phyloP scores from a whole-genome alignment of 2,113 vertebrate genomes.

The Neodon shergylaensis region DNA sequence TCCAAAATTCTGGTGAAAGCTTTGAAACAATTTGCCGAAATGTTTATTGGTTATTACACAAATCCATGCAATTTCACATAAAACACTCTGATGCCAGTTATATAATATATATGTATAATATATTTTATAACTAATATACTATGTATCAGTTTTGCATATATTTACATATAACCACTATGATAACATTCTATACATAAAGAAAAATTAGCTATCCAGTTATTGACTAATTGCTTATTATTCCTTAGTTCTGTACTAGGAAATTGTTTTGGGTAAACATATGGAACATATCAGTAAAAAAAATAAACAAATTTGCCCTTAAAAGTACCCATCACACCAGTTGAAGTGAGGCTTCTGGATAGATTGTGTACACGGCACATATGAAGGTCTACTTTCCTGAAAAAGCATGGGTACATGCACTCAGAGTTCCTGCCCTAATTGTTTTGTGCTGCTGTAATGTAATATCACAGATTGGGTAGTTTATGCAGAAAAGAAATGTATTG shows the following conservation, averaged over 20 bases:
- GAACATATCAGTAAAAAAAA: constrained; percentile 1
- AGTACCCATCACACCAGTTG: neutral
- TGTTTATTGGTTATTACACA: neutral
- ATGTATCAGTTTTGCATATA: neutral
- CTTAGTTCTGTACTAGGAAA: neutral
- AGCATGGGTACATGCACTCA: neutral
- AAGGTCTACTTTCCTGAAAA: neutral
- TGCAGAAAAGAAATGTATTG: neutral
- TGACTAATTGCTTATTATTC: neutral
- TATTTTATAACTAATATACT: neutral
- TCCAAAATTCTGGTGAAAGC: constrained; percentile 4
- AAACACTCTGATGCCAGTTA: neutral
- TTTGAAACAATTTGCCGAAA: neutral
- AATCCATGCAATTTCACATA: neutral
- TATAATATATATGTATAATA: neutral
- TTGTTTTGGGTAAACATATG: neutral
- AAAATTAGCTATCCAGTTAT: neutral
- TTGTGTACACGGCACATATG: neutral
- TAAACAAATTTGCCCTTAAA: neutral
- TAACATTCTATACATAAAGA: neutral
- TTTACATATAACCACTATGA: neutral
- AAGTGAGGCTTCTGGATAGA: neutral
- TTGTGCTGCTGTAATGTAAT: neutral
- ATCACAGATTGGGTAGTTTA: neutral
- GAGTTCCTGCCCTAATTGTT: too few species aligned